These are phyloP conservation scores for Pristionchus exspectatus DNA, from an alignment of 2,888 invertebrate species.

Conservation along the genomic window DNA sequence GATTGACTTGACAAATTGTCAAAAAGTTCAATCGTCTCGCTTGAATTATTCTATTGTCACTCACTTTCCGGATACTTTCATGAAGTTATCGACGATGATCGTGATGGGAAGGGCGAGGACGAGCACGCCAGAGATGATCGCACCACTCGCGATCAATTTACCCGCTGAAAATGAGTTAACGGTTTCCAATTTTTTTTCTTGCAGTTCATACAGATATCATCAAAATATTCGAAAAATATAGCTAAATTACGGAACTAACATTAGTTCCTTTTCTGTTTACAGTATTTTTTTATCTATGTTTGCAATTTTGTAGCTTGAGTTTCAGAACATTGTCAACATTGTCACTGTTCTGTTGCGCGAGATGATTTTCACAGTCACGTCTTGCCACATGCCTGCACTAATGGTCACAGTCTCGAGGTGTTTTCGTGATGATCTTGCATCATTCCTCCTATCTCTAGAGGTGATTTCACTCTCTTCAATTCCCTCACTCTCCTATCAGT, in stretches of 20 bases:
- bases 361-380: background rate
- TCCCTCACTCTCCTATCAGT: no score
- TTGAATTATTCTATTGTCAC: constrained; percentile 48
- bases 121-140: constrained; percentile 75
- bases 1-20: background rate
- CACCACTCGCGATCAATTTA: constrained; percentile 76
- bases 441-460: background rate
- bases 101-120: constrained; percentile 77
- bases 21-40: no score
- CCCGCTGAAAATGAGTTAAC: constrained; percentile 64
- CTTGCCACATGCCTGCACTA: background rate
- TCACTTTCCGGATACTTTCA: constrained; percentile 76
- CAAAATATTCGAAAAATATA: no score
- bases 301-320: no score
- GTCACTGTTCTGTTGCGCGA: no score
- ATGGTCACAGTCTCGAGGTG: background rate
- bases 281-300: no score
- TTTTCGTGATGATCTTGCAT: background rate
- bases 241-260: no score
- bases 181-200: no score
- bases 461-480: background rate
- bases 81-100: constrained; percentile 78
- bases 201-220: no score
- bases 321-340: no score
- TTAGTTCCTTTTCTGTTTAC: no score